Evolutionary conservation across 2,797 vertebrate species (phyloP), one percentile per base, ranked within the genome.

Genomic region (Euphonia xanthogaster): DNA sequence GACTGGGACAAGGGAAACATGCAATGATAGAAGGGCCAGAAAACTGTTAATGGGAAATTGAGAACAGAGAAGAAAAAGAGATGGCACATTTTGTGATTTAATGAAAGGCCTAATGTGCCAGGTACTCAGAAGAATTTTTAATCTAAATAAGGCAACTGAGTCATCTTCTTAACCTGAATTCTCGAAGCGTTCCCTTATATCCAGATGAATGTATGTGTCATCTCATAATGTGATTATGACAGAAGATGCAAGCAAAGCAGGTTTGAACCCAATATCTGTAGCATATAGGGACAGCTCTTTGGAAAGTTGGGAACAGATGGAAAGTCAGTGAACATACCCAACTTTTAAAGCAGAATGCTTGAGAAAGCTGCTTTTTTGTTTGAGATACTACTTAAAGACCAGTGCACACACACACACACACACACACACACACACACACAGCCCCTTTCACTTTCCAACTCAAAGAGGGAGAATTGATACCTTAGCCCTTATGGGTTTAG

Each of bases 161-260:
- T 90, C 71, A 91, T 88, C 84, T 80, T 84, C 79, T 93, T 88
- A 90, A 87, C 68, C 61, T 68, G 62, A 67, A 86, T 93, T 87
- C 78, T 91, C 35, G 77, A 83, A 95, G 57, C 1, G 0, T 91
- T 89, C 39, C 37, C 54, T 88, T 93, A 60, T 8, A 14, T 61
- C 53, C 63, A 85, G 76, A 85, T 42, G 33, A 70, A 94, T 60
- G 37, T 76, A 62, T 60, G 7, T 80, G 61, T 82, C 50, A 37
- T 83, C 67, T 93, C 39, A 61, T 83, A 80, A 80, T 75, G 58
- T 65, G 85, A 91, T 88, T 90, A 74, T 82, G 25, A 71, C 54
- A 88, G 47, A 88, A 80, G 57, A 58, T 80, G 65, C 81, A 94
- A 91, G 70, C 50, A 80, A 94, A 83, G 66, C 75, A 80, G 35